Evolutionary conservation across 2,888 invertebrate species (phyloP), one percentile per base, ranked within the genome.

Genomic region (Drosophila limbata): DNA sequence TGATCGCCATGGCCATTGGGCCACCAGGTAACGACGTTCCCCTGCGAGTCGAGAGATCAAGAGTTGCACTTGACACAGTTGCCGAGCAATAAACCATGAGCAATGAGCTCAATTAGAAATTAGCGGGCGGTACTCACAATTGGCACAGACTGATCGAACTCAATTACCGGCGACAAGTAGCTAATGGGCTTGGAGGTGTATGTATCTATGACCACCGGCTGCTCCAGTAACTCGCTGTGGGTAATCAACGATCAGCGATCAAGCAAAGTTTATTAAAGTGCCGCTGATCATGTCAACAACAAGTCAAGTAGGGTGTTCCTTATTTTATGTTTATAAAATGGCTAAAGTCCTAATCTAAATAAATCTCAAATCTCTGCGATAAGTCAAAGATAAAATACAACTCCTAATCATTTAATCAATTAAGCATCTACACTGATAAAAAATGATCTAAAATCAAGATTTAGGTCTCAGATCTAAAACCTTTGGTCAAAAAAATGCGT

Each of bases 1-100:
- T 97, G 98, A 1, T 94, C 91, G 1, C 98, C 98, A 86, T 95
- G 96, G 21, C 98, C 98, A 92, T 98, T 98, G 0, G 99, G 99
- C 98, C 98, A 99, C 99, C 99, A 99, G 19, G 94, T 83, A 45
- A 94, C 91, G 0, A 96, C 94, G 50, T 91, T 82, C 33, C 91
- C 84, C 94, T 94, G 52, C 15, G 53, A 65, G 65, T 19, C 15
- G 28, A 56, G 31, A 47, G 65, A 67, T 19, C 15, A 35, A 56
- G 31, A 47, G 59, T 68, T 65, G 65, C 53, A 60, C 62, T 67
- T 84, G 77, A 83, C 71, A 73, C 39, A 74, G 55, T 60, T 73
- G 31, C 48, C 8, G 1, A 28, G 6, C 8, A 28, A 28, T 28
- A 8, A 28, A 6, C 28, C 1, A 28, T 31, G 13, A 33, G 33